Evolutionary conservation across 1,140 invertebrate genomes (phyloP), one percentile per base, ranked within the genome.

Genomic region (Lepidotrigona ventralis): DNA sequence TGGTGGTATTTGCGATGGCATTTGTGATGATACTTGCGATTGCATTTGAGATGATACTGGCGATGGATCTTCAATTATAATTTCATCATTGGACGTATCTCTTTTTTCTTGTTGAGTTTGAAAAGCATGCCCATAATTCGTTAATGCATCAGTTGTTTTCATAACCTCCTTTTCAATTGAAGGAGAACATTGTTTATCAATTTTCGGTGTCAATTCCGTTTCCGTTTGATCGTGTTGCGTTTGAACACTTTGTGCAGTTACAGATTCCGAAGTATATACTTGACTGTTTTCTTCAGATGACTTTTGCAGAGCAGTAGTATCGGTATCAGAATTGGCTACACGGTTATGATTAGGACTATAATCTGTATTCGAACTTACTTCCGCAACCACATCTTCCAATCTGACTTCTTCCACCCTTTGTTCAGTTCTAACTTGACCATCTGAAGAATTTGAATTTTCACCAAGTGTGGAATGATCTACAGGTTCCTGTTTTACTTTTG

Each of bases 401-500:
- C 92, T 87, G 0, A 94, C 93, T 84, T 94, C 93, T 53, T 94
- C 93, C 2, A 94, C 93, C 33, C 93, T 89, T 66, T 94, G 93
- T 46, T 94, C 93, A 2, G 91, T 91, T 69, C 93, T 90, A 33
- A 93, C 74, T 76, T 93, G 93, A 74, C 93, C 87, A 54, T 94
- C 93, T 0, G 93, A 94, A 1, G 93, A 94, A 68, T 94, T 94
- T 0, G 93, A 94, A 75, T 94, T 94, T 11, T 94, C 93, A 17
- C 93, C 93, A 8, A 93, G 90, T 2, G 92, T 93, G 0, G 89
- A 90, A 75, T 92, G 89, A 83, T 93, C 93, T 15, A 90, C 79
- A 2, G 90, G 89, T 19, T 93, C 92, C 60, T 92, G 91, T 46
- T 94, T 93, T 2, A 91, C 86, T 82, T 92, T 93, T 1, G 90